Evolutionary conservation across 2,888 invertebrate genomes (phyloP), one percentile per base, ranked within the genome.

Genomic region (Melitaea athalia): DNA sequence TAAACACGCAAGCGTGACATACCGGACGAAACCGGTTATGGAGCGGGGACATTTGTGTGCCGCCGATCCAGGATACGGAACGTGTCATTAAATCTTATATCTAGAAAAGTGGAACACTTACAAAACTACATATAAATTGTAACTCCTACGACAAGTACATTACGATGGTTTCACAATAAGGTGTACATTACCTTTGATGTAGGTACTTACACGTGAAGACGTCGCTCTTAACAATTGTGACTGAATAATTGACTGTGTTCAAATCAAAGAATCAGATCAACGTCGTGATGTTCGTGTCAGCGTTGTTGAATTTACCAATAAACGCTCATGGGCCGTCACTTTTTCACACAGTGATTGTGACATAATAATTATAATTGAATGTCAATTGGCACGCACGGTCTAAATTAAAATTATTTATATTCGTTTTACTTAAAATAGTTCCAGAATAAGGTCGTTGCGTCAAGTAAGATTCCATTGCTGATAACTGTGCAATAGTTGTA

Each of bases 91-190:
- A 72, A 73, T 72, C 71, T 73, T 65, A 68, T 70, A 68, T 71
- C 66, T 61, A 69, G 62, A 69, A 70, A 76, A 65, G 69, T 77
- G 69, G 76, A 69, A 42, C 75, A 75, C 73, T 76, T 73, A 72
- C 72, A 74, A 73, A 69, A 74, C 47, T 6, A 49, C 63, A 50
- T 59, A 68, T 70, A 10, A 64, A 67, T 53, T 68, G 65, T 70
- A 60, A 69, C 55, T 70, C 47, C 63, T 71, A 60, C 62, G 24
- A 68, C 63, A 59, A 68, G 10, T 60, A 17, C 47, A 53, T 61
- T 60, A 45, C 52, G 15, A 14, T 14, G 50, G 60, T 63, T 65
- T 63, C 50, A 59, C 63, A 59, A 63, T 55, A 15, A 24, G n/a
- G 11, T 50, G n/a, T 52, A 47, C 59, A 61, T 38, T 63, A 70